Conservation (phyloP, 2,888 invertebrate species). For the Caenorhabditis virilis region DNA sequence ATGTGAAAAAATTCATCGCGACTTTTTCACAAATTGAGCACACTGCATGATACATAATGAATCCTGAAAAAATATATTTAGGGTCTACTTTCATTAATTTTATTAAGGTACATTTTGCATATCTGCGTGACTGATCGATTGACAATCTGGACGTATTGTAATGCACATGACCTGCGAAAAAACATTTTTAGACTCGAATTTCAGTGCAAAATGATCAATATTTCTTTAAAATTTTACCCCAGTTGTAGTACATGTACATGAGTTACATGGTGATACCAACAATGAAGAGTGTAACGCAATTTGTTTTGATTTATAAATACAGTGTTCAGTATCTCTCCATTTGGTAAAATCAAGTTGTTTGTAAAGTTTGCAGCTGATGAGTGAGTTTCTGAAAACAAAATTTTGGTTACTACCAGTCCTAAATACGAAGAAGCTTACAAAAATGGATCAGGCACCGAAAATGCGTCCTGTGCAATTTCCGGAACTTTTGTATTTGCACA, state of each 20-base stretch:
- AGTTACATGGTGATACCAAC: constrained; percentile 26
- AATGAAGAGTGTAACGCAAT: constrained; percentile 17
- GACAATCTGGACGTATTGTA: constrained; percentile 15
- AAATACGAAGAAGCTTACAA: constrained; percentile 38
- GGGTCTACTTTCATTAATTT: background rate
- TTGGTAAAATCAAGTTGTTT: constrained; percentile 19
- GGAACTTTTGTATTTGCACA: constrained; percentile 78
- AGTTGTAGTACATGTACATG: constrained; percentile 40
- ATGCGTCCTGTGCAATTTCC: constrained; percentile 81
- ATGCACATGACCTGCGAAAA: constrained; percentile 22
- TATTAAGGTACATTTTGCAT: background rate
- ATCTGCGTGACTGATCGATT: background rate
- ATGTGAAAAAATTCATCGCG: no score
- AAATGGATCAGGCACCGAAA: constrained; percentile 78
- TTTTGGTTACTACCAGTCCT: background rate
- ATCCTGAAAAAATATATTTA: constrained; percentile 15
- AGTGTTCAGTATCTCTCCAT: constrained; percentile 24
- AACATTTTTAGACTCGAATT: no score
- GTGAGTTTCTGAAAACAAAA: constrained; percentile 19
- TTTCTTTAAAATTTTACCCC: constrained; percentile 29
- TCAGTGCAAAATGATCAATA: no score
- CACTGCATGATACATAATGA: constrained; percentile 31
- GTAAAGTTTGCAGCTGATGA: constrained; percentile 14
- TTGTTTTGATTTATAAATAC: constrained; percentile 4
- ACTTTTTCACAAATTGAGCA: constrained; percentile 17